These are phyloP conservation scores for Emys orbicularis DNA, from an alignment of 2,797 vertebrate species.

Conservation along the genomic window DNA sequence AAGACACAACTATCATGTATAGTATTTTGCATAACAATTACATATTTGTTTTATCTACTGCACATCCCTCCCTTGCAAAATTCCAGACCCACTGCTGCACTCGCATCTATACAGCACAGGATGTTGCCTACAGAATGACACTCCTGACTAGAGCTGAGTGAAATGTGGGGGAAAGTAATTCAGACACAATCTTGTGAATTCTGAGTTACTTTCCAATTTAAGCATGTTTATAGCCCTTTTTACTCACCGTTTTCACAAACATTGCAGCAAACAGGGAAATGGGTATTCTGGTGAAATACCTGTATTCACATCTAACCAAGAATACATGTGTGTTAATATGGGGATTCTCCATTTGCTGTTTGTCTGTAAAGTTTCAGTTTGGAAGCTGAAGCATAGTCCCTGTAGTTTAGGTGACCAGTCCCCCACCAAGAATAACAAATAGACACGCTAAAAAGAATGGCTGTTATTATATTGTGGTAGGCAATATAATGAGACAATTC, in stretches of 20 bases:
- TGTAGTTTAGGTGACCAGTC: not conserved
- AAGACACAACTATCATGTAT: not conserved
- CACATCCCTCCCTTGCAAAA: not conserved
- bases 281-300: not conserved
- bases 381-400: not conserved
- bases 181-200: not conserved
- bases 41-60: not conserved
- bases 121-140: not conserved
- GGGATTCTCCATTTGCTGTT: not conserved
- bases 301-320: not conserved
- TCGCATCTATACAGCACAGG: not conserved
- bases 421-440: not conserved
- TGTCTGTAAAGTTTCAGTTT: not conserved
- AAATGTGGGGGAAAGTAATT: not conserved
- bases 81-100: not conserved
- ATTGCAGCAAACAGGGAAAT: not conserved
- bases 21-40: not conserved
- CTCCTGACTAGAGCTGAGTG: not conserved
- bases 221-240: not conserved
- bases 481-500: not conserved
- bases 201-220: not conserved
- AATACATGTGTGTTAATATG: not conserved
- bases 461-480: not conserved
- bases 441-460: not conserved
- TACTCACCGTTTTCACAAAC: not conserved